Evolutionary conservation across 2,113 vertebrate genomes (phyloP).

Genomic region (Emydura subglobosa): DNA sequence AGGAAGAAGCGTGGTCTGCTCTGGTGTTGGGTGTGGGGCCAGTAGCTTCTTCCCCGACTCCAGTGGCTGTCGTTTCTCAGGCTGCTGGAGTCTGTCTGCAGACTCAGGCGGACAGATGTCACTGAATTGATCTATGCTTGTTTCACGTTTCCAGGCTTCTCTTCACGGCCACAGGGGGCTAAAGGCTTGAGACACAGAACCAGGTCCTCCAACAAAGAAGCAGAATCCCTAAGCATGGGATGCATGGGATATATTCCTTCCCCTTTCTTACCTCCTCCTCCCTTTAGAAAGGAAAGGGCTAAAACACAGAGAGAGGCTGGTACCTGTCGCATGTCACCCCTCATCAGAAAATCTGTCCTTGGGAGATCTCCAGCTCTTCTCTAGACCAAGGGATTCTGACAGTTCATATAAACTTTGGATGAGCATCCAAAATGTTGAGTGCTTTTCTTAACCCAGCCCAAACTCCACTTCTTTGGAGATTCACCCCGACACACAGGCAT

Average conservation of each 20-base stretch:
- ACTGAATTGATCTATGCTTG: background rate
- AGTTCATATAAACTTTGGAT: fast-evolving
- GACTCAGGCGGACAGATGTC: background rate
- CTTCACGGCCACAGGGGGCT: background rate
- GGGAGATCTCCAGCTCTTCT: background rate
- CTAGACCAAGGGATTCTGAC: background rate
- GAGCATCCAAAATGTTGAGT: background rate
- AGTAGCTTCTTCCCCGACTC: background rate
- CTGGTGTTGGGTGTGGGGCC: background rate
- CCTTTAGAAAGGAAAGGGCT: background rate
- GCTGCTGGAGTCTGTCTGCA: background rate
- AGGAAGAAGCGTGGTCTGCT: background rate
- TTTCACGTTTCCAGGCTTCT: background rate
- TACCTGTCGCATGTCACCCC: background rate
- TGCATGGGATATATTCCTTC: background rate
- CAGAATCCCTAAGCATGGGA: background rate
- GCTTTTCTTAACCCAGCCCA: background rate
- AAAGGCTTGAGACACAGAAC: background rate
- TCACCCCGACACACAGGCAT: background rate
- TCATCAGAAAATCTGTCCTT: background rate
- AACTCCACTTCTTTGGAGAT: background rate
- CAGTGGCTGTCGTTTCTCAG: background rate
- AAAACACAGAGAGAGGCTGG: fast-evolving
- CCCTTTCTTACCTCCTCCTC: background rate
- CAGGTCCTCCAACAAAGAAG: background rate